These are phyloP conservation scores for Sinodicranocentrus sp. DNA, from an alignment of 2,888 invertebrate species.

Conservation along the genomic window DNA sequence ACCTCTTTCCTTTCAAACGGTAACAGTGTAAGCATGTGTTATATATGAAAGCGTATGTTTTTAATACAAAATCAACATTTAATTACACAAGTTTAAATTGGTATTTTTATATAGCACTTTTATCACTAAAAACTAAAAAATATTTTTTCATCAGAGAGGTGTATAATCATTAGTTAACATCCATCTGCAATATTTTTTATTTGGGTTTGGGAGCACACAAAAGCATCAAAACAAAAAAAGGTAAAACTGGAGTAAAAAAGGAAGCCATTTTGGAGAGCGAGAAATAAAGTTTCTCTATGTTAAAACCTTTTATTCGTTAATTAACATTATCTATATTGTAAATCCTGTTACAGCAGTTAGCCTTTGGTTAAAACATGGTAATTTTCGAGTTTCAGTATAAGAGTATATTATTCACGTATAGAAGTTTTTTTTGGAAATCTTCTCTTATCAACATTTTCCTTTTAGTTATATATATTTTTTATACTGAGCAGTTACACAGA, in stretches of 20 bases:
- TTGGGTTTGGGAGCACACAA: neutral
- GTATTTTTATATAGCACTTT: slow-evolving; percentile 34
- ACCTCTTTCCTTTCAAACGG: slow-evolving; percentile 16
- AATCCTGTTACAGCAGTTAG: slow-evolving; percentile 3
- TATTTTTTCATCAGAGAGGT: neutral
- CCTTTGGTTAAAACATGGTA: slow-evolving; percentile 73
- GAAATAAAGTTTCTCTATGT: neutral
- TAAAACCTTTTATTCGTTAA: slow-evolving; percentile 18
- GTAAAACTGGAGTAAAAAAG: neutral
- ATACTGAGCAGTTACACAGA: slow-evolving; percentile 28
- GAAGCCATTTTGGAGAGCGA: slow-evolving; percentile 10
- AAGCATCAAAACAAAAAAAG: neutral
- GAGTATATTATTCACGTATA: slow-evolving; percentile 47
- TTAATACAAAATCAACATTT: slow-evolving; percentile 20
- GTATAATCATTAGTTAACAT: slow-evolving; percentile 7
- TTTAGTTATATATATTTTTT: neutral
- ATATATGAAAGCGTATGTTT: slow-evolving; percentile 44
- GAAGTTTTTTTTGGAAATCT: neutral
- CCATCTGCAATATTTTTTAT: neutral
- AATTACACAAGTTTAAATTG: slow-evolving; percentile 9
- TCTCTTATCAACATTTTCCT: neutral
- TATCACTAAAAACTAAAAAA: slow-evolving; percentile 27
- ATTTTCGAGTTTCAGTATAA: slow-evolving; percentile 46
- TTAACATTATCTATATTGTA: neutral
- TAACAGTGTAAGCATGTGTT: slow-evolving; percentile 39